Base-by-base conservation (phyloP, 2,888 invertebrate species). In the Tenodera sinensis region DNA sequence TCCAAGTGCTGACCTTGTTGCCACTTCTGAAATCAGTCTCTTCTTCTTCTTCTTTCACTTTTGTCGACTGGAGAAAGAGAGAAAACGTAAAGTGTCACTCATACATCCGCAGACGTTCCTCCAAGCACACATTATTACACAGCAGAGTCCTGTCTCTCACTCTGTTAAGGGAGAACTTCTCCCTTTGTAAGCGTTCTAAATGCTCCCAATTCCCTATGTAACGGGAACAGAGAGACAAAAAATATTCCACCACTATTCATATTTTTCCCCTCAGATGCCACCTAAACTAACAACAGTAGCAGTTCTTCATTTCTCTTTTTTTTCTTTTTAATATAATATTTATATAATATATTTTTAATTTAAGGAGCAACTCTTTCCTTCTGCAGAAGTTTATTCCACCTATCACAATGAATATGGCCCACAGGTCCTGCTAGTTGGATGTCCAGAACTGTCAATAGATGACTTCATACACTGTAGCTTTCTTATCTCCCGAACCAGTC, bases 401-500 rank as follows among this genome's bases (percentile, higher is more conserved):
- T 87, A 87, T 83, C 87, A 87, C 87, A 82, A 87, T 15, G 25
- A n/a, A 28, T 34, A 82, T 83, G 82, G 34, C 82, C 34, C 87
- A 82, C 87, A 82, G 14, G 81, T n/a, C 34, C 86, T 85, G 54
- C 54, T 71, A 71, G 54, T 71, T 71, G 54, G 86, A 20, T 27
- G 34, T 42, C 87, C 89, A 83, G 34, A 89, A 86, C 27, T 88
- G 89, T 94, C 94, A 97, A 94, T 97, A 98, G 94, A 97, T 96
- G 92, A 99, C 98, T 96, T 99, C 98, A 94, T 99, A 99, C 91
- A 99, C 97, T 88, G 98, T 99, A 91, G 99, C 99, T 93, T 99
- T 99, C 94, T 99, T 99, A 94, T 99, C 99, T 89, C 99, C 99
- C 83, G 98, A 98, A 91, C 99, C 99, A 86, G 99, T 99, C 92